These are phyloP conservation scores for Ceraclea dissimilis DNA, from an alignment of 2,888 invertebrate species.

Conservation along the genomic window DNA sequence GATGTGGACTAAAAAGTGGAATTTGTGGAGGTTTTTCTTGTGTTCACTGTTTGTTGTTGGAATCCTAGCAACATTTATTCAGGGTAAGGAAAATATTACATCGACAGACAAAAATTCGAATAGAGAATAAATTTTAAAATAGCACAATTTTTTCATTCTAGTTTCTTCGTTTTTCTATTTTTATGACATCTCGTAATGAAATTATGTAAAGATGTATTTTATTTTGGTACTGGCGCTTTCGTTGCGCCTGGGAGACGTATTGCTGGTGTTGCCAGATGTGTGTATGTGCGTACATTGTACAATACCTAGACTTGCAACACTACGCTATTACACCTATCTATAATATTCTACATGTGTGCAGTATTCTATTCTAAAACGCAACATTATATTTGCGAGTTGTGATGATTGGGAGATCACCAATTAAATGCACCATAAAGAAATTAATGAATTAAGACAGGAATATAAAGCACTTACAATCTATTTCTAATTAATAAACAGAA, in stretches of 20 bases:
- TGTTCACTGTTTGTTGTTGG: slow-evolving; percentile 43
- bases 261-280: slow-evolving; percentile 19
- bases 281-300: neutral
- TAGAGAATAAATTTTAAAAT: too few relatives aligned
- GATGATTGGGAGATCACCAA: too few relatives aligned
- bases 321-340: too few relatives aligned
- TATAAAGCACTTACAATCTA: too few relatives aligned
- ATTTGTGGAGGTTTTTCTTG: slow-evolving; percentile 47
- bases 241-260: slow-evolving; percentile 20
- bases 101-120: neutral
- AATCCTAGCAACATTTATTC: slow-evolving; percentile 37
- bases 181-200: slow-evolving; percentile 49
- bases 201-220: slow-evolving; percentile 51
- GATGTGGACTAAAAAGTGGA: slow-evolving; percentile 47
- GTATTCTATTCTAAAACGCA: too few relatives aligned
- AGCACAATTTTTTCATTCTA: neutral
- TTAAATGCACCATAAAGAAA: too few relatives aligned
- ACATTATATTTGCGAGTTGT: too few relatives aligned
- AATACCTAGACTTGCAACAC: too few relatives aligned
- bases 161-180: too few relatives aligned
- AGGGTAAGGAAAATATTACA: slow-evolving; percentile 37
- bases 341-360: too few relatives aligned
- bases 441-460: too few relatives aligned
- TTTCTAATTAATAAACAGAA: too few relatives aligned
- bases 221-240: slow-evolving; percentile 22